Conservation (phyloP, 1,140 invertebrate genomes). For the Apis laboriosa region DNA sequence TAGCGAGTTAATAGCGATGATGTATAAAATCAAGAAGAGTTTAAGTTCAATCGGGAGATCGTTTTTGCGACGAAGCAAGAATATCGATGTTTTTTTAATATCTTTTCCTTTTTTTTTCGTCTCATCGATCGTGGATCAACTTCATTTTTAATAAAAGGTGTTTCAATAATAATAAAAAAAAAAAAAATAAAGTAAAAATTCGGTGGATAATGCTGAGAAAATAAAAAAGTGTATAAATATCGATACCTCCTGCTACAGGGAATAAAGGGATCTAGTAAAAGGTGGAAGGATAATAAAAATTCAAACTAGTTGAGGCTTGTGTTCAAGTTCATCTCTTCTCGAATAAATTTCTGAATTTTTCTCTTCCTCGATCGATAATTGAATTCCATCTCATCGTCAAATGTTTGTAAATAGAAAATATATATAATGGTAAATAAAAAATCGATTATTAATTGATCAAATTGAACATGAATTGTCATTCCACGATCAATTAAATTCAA, state of each 20-base stretch:
- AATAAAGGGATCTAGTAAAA: neutral
- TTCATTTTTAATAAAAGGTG: neutral
- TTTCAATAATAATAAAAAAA: neutral
- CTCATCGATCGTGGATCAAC: neutral
- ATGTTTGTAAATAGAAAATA: neutral
- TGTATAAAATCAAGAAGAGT: neutral
- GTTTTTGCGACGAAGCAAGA: slow-evolving; percentile 4
- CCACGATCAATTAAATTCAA: neutral
- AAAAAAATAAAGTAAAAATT: neutral
- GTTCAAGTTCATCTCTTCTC: neutral
- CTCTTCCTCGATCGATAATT: neutral
- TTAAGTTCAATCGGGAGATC: neutral
- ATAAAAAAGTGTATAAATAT: neutral
- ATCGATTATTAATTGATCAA: neutral
- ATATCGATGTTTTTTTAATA: neutral
- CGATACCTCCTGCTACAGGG: neutral
- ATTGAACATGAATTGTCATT: neutral
- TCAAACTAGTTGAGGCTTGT: neutral
- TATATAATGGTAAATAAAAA: neutral
- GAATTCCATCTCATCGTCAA: neutral
- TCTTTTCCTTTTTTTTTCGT: neutral
- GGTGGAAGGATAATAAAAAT: neutral
- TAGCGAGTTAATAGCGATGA: slow-evolving; percentile 15
- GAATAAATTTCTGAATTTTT: neutral
- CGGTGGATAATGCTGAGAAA: neutral